Evolutionary conservation across 2,888 invertebrate genomes (phyloP), one percentile per base, ranked within the genome.

Genomic region (Epistrophe eligans): DNA sequence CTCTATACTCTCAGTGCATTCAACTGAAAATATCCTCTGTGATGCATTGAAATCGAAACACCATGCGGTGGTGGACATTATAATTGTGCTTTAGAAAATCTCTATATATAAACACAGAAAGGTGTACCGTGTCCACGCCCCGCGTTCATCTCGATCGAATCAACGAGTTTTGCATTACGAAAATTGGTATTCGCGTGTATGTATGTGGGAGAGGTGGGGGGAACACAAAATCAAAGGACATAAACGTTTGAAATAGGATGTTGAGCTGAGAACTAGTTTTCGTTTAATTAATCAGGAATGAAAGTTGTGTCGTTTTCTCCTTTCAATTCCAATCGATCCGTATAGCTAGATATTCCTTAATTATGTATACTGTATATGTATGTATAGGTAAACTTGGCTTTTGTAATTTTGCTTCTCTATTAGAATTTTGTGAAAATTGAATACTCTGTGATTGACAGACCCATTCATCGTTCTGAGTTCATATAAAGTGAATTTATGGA

Each of bases 21-120:
- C 19, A 19, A 50, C 50, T 50, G 50, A 19, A 19, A 50, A 11
- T 24, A 50, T 50, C 19, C 50, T 50, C 11, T 50, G 50, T 50
- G 11, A 24, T 24, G 24, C 50, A 50, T 50, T 11, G 50, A 50
- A 50, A 50, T 50, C 50, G 50, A 50, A 50, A 24, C 50, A 50
- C 50, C 11, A 50, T 17, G 24, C 13, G 17, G 11, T 40, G 13
- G 19, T 50, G 50, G 50, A 11, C 19, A 50, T 50, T 50, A 50
- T 50, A 50, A 48, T 17, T 48, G 17, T 17, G 17, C 48, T 48
- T 17, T 45, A 45, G 45, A 45, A 45, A 45, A 45, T 45, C 45
- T 45, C 45, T 4, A 32, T 7, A 24, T 24, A 24, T n/a, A 9
- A 4, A 19, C 11, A 50, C 19, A 19, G 19, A 50, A 9, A 17